phyloP scores from a whole-genome alignment of 2,888 invertebrate genomes.

The Timandra comae region DNA sequence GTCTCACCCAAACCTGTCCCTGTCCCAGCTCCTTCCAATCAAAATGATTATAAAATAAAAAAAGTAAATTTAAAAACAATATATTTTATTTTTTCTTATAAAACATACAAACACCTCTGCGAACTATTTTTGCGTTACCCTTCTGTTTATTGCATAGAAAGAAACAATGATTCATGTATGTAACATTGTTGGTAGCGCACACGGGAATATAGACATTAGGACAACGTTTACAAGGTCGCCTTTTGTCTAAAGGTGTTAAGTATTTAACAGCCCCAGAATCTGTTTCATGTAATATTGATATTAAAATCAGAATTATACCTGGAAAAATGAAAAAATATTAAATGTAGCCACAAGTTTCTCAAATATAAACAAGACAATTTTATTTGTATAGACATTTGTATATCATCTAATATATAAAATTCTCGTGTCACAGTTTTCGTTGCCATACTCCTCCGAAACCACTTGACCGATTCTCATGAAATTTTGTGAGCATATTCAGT shows the following conservation, averaged over 20 bases:
- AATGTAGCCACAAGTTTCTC: background rate
- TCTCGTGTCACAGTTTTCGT: no score
- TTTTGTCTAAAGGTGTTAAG: conserved; percentile 16
- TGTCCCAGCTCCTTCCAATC: no score
- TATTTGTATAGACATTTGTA: no score
- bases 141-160: conserved; percentile 18
- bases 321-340: background rate
- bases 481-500: no score
- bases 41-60: no score
- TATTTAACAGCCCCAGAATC: no score
- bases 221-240: conserved; percentile 20
- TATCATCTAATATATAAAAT: no score
- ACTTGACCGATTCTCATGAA: no score
- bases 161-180: conserved; percentile 25
- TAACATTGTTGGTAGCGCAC: conserved; percentile 22
- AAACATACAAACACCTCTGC: conserved; percentile 20
- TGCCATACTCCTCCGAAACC: no score
- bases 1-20: no score
- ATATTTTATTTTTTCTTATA: conserved; percentile 6
- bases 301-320: background rate
- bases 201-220: conserved; percentile 28
- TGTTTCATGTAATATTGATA: background rate
- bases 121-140: no score
- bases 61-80: background rate
- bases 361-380: background rate